Percentiles rank a stretch among this genome's conserved stretches.
Evolutionary conservation across 2,888 invertebrate genomes (phyloP).

Genomic region (Eristalis arbustorum): DNA sequence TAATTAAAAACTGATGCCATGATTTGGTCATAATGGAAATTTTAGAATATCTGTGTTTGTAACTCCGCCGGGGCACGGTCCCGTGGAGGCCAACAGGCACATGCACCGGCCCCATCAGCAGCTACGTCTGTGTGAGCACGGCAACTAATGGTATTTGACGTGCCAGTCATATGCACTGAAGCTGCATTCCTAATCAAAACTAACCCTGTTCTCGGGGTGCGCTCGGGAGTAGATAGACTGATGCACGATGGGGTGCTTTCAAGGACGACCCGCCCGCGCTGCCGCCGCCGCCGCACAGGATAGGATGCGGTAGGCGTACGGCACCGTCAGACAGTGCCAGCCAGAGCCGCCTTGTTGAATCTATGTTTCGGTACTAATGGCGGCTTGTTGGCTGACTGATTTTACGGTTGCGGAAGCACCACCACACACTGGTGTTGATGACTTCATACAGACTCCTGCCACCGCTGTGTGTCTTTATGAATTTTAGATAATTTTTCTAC

Average conservation of each 20-base stretch:
- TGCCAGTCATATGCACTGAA: slow-evolving; percentile 67
- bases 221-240: slow-evolving; percentile 2
- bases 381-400: slow-evolving; percentile 67
- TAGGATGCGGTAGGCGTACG: background rate
- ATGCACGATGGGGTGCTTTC: slow-evolving; percentile 9
- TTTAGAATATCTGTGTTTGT: slow-evolving; percentile 65
- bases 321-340: background rate
- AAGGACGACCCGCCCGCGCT: slow-evolving; percentile 41
- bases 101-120: background rate
- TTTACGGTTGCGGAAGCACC: slow-evolving; percentile 57
- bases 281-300: background rate
- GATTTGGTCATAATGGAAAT: slow-evolving; percentile 69
- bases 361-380: slow-evolving; percentile 64
- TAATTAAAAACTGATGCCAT: slow-evolving; percentile 69
- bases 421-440: slow-evolving; percentile 60
- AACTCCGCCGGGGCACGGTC: background rate
- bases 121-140: slow-evolving; percentile 36
- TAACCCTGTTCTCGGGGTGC: slow-evolving; percentile 43
- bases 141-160: slow-evolving; percentile 68
- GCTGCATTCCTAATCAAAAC: slow-evolving; percentile 67
- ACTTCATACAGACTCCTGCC: slow-evolving; percentile 29
- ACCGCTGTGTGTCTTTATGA: slow-evolving; percentile 51
- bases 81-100: background rate
- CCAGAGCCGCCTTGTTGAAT: slow-evolving; percentile 58
- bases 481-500: slow-evolving; percentile 63